Evolutionary conservation across 2,888 invertebrate species (phyloP), one percentile per base, ranked within the genome.

Genomic region (Dicyrtoma fusca): DNA sequence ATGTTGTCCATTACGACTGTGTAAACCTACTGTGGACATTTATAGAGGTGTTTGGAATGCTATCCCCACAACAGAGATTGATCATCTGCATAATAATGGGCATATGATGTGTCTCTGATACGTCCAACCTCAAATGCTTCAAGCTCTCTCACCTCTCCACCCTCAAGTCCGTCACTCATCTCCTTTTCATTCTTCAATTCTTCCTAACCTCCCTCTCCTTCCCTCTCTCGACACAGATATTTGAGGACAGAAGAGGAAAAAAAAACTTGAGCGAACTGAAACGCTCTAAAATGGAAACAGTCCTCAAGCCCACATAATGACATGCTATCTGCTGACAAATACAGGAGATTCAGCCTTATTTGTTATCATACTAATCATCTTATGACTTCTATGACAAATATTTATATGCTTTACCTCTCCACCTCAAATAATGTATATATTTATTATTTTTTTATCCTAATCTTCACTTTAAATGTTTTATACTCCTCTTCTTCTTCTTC

Each of bases 31-130:
- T 75, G 73, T 74, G 74, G 77, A 79, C 77, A 77, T 79, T 78
- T 78, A 78, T 78, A 74, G 77, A 77, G 78, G 78, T 77, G 78
- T 78, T 75, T 77, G 78, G 76, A 78, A 78, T 78, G 78, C 72
- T 73, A 75, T 74, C 75, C 74, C 19, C 25, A 49, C 63, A 57
- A 55, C 55, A 70, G 51, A 71, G 71, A 69, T 61, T 59, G 62
- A 51, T 62, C 69, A 69, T 69, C 69, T 69, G 69, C 69, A 69
- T 69, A 62, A 61, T 61, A 61, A 69, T 69, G 69, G 59, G 25
- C 21, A 59, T 57, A 45, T 49, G 62, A 61, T 49, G 69, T 69
- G 69, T 61, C 69, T 69, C 34, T 49, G 51, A 62, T 61, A 59
- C 47, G 23, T 49, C 53, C 66, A 66, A 53, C 66, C 65, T 69